Conservation (phyloP, 2,113 vertebrate genomes). For the Columbina picui region DNA sequence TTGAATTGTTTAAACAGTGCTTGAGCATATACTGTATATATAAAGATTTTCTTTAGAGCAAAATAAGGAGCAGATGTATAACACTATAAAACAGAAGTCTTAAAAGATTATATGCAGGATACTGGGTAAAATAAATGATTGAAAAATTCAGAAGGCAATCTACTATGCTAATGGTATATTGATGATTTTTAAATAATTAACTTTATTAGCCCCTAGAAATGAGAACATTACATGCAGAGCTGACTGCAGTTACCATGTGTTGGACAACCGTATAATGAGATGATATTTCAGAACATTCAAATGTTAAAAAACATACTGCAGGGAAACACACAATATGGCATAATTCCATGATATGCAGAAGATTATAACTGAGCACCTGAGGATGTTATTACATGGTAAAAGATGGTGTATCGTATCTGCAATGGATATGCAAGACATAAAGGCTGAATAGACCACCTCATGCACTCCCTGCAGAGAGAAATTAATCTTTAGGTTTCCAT, state of each 20-base stretch:
- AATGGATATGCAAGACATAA: background rate
- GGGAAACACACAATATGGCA: background rate
- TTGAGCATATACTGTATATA: background rate
- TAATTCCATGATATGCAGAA: background rate
- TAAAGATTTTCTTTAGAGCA: background rate
- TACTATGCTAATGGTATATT: background rate
- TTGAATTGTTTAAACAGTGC: background rate
- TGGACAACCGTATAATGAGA: background rate
- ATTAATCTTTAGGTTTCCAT: background rate
- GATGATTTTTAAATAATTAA: conserved; percentile 42
- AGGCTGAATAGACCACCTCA: background rate
- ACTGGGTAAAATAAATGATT: background rate
- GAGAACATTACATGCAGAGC: background rate
- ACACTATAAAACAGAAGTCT: background rate
- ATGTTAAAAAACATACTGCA: background rate
- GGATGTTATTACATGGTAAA: background rate
- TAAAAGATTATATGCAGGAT: background rate
- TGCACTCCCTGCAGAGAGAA: background rate
- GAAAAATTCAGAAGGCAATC: background rate
- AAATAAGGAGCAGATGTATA: background rate
- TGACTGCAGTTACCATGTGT: conserved; percentile 21
- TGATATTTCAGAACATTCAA: background rate
- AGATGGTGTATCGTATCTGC: background rate
- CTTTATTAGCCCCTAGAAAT: conserved; percentile 7
- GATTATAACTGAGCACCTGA: background rate